Base-by-base conservation (phyloP, 2,113 vertebrate species). In the Perca fluviatilis region DNA sequence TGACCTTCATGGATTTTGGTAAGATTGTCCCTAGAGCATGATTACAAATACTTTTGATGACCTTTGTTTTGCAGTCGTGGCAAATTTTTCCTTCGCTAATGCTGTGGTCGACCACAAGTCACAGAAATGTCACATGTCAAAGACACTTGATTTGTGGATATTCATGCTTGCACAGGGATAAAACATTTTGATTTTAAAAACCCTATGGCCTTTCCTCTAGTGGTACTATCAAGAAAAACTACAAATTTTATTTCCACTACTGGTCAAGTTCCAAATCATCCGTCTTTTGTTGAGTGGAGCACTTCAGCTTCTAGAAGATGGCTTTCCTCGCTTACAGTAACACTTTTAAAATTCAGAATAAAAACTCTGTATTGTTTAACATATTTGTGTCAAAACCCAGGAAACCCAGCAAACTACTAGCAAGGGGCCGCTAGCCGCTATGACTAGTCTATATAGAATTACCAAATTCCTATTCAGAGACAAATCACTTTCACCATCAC, bases 401-500 rank as follows among this genome's bases (percentile, higher is more conserved):
- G 23, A 54, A 27, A 64, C 47, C 21, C 10, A 19, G 10, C 2
- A 50, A 19, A 58, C 40, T 14, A 15, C 12, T 21, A 54, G 15
- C 47, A 21, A 43, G 49, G 27, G 27, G 25, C 15, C 1, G 1
- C 53, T 15, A 21, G 23, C 47, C 11, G 5, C 23, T 4, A 15
- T 6, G 46, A 47, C 25, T 19, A 1, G 3, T 33, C 50, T 54
- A 36, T 50, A 51, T 47, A 30, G 69, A 70, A 70, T 67, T 10
- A 33, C 46, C 1, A 79, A 81, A 79, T 57, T 67, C 62, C 63
- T 23, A 47, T 36, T 64, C 18, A 47, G 40, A 33, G 15, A 27
- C 50, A 36, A 74, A 50, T 30, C 1, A 51, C 72, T 78, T 81
- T 77, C 57, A 69, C 16, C 49, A 40, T 71, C 58, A 14, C 33